Evolutionary conservation across 2,888 invertebrate genomes (phyloP).

Genomic region (Parascotia fuliginaria): DNA sequence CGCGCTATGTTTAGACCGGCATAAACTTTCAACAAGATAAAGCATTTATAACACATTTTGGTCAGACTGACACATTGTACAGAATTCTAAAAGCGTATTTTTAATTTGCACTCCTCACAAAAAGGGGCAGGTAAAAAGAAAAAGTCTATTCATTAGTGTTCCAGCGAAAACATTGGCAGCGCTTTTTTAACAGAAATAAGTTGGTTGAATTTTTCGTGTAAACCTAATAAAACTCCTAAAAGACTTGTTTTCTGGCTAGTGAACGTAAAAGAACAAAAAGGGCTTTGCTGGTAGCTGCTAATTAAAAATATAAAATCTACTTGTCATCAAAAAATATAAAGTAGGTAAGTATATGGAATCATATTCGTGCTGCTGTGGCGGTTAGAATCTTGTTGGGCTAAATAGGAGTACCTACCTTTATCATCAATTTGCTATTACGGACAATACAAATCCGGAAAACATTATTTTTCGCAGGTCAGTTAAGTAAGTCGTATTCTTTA

Average conservation of each 20-base stretch:
- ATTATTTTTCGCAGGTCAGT: too few relatives aligned
- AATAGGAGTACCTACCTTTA: too few relatives aligned
- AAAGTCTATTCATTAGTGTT: slow-evolving; percentile 46
- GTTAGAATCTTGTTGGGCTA: too few relatives aligned
- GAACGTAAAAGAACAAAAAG: slow-evolving; percentile 11
- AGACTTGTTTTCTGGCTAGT: slow-evolving; percentile 22
- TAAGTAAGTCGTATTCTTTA: too few relatives aligned
- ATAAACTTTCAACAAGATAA: neutral
- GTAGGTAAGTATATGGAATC: too few relatives aligned
- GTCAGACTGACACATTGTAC: slow-evolving; percentile 3
- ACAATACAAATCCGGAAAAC: too few relatives aligned
- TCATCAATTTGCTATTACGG: too few relatives aligned
- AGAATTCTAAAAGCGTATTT: slow-evolving; percentile 17
- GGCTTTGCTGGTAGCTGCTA: slow-evolving; percentile 12
- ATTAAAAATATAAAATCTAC: slow-evolving; percentile 17
- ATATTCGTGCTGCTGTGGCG: neutral
- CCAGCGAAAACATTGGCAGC: slow-evolving; percentile 39
- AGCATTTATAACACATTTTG: neutral
- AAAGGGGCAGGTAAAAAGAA: slow-evolving; percentile 24
- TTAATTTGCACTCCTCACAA: slow-evolving; percentile 18
- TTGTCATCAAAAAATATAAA: too few relatives aligned
- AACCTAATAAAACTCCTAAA: slow-evolving; percentile 38
- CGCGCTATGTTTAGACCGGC: neutral
- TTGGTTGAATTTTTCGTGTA: slow-evolving; percentile 37
- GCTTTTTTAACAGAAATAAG: slow-evolving; percentile 34